These are phyloP conservation scores for Gymnorhina tibicen DNA, from an alignment of 2,113 vertebrate species.

Conservation along the genomic window DNA sequence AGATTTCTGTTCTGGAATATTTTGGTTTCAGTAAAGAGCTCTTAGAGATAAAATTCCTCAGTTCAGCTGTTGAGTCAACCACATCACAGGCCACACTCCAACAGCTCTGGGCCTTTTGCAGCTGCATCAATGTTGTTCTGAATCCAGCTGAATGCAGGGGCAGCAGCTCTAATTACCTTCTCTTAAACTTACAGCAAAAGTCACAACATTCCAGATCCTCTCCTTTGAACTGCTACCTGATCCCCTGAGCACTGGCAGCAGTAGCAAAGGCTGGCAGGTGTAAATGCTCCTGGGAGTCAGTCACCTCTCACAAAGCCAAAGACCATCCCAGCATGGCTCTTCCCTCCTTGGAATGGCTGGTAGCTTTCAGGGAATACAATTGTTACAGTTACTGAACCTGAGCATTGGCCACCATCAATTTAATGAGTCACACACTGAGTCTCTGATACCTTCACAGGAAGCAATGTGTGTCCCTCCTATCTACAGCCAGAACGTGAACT, in stretches of 20 bases:
- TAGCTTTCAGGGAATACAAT: not conserved
- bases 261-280: not conserved
- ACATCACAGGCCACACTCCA: not conserved
- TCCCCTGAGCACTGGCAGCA: not conserved
- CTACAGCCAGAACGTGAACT: not conserved
- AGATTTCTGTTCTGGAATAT: not conserved
- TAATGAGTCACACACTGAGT: not conserved
- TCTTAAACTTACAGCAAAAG: not conserved
- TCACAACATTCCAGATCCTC: not conserved
- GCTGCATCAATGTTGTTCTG: not conserved
- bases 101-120: not conserved
- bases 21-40: not conserved
- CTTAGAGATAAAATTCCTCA: not conserved
- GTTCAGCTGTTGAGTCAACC: not conserved
- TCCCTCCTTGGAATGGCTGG: not conserved
- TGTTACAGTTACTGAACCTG: not conserved
- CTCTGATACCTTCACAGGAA: not conserved
- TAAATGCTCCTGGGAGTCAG: not conserved
- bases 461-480: not conserved
- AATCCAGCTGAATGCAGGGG: not conserved
- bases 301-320: not conserved
- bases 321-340: not conserved
- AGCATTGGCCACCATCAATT: not conserved
- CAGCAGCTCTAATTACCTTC: not conserved
- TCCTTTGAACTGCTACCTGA: not conserved